Base-by-base conservation (phyloP, 1,140 invertebrate genomes). In the Cyclina sinensis region DNA sequence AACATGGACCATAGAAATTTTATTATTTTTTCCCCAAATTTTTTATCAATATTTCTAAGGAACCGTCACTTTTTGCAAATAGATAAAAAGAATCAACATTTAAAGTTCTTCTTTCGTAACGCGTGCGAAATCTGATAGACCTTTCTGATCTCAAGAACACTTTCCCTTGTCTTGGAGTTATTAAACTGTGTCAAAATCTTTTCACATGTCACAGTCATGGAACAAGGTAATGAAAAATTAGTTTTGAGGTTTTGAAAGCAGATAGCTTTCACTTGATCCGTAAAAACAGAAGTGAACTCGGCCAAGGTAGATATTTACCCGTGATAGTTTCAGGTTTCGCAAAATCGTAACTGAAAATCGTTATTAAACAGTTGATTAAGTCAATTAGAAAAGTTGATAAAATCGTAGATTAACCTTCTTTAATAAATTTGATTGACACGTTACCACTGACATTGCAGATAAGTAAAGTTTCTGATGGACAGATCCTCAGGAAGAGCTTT, bases 171-270 rank as follows among this genome's bases (percentile, higher is more conserved):
- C 21, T 70, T 1, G 4, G 16, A 37, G 65, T 70, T 70, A 70
- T 70, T 70, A 70, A 70, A 37, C 65, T 70, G 73, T 76, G 73
- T 76, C 39, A 76, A 76, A 48, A 2, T 9, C 39, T 30, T 76
- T 76, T 76, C 73, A 76, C 3, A 48, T 76, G 73, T 76, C 73
- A 76, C 46, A 48, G 73, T 39, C 16, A n/a, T 9, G 0, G 39
- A 76, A 76, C 39, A 48, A 37, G 39, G 39, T 76, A 76, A 76
- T 76, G 73, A 76, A 76, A 48, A 76, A 76, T 76, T 76, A 48
- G 39, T 46, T 76, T 76, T 76, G 46, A 24, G 21, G 46, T 76
- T 2, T 48, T 48, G 73, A 76, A 76, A 76, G n/a, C 14, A 16
- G 39, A 76, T 51, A 48, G 4, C 7, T 27, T n/a, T 14, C 73